These are phyloP conservation scores for Pseudobourletiella spinata DNA, from an alignment of 1,140 invertebrate genomes.

Conservation along the genomic window DNA sequence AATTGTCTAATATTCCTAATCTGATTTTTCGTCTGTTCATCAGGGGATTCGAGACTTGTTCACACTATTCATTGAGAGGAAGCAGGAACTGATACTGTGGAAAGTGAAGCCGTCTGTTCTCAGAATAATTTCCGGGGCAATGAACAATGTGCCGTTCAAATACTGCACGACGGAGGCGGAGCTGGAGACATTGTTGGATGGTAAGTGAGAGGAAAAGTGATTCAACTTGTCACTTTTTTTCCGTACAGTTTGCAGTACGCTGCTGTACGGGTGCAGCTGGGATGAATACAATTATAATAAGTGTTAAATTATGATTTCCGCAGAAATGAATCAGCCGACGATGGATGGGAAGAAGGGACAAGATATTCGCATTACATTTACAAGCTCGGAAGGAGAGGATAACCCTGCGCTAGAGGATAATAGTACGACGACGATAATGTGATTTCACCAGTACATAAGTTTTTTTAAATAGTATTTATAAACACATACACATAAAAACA, in stretches of 20 bases:
- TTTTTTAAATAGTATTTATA: too few species aligned
- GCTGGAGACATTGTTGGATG: slow-evolving; percentile 26
- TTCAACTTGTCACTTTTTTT: background rate
- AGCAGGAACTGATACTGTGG: slow-evolving; percentile 32
- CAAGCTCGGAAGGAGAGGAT: slow-evolving; percentile 18
- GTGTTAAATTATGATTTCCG: background rate
- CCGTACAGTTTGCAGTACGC: too few species aligned
- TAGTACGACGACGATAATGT: too few species aligned
- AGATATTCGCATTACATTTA: slow-evolving; percentile 27
- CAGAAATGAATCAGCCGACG: background rate
- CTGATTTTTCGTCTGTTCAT: slow-evolving; percentile 46
- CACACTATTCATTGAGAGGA: slow-evolving; percentile 24
- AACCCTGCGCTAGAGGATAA: background rate
- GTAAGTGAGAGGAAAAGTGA: slow-evolving; percentile 7
- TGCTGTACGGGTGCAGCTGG: too few species aligned
- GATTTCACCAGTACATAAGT: too few species aligned
- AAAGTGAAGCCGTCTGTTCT: slow-evolving; percentile 28
- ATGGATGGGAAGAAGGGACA: slow-evolving; percentile 1
- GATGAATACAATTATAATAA: background rate
- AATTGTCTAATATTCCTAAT: too few species aligned
- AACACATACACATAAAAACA: too few species aligned
- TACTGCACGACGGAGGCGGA: slow-evolving; percentile 27
- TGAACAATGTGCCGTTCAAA: slow-evolving; percentile 20
- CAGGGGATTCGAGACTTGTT: slow-evolving; percentile 32
- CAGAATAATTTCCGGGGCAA: slow-evolving; percentile 21